Evolutionary conservation across 2,888 invertebrate genomes (phyloP).

Genomic region (Drosophila birchii): DNA sequence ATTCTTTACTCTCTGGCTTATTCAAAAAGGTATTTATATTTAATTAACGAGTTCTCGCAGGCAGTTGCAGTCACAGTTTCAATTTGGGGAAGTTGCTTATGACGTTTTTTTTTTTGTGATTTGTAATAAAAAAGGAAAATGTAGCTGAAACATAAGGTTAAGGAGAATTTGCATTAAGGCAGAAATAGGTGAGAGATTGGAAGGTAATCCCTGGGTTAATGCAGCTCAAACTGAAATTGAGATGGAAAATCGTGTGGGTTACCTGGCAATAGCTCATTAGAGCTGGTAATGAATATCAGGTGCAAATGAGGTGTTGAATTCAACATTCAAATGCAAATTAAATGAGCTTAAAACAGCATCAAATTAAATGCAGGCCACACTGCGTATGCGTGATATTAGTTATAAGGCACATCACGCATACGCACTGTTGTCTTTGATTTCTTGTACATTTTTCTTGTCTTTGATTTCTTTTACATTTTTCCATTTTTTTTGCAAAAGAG

Average conservation of each 20-base stretch:
- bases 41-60: not conserved
- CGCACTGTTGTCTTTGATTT: not conserved
- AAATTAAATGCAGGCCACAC: not conserved
- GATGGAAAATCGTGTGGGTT: not conserved
- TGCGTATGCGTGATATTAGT: not conserved
- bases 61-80: not conserved
- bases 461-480: too few relatives aligned
- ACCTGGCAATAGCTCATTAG: conserved; percentile 7
- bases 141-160: conserved; percentile 1
- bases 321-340: not conserved
- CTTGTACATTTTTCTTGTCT: too few relatives aligned
- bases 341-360: not conserved
- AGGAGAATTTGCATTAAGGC: conserved; percentile 1
- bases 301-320: not conserved
- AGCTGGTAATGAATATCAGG: not conserved
- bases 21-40: conserved; percentile 10
- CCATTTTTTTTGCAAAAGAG: too few relatives aligned
- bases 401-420: not conserved
- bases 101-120: too few relatives aligned
- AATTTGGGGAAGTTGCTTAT: not conserved
- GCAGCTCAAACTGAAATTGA: not conserved
- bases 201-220: not conserved
- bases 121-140: not conserved
- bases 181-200: not conserved
- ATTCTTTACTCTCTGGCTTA: conserved; percentile 15